These are phyloP conservation scores for Bradysia coprophila DNA, from an alignment of 1,140 invertebrate species.

Conservation along the genomic window DNA sequence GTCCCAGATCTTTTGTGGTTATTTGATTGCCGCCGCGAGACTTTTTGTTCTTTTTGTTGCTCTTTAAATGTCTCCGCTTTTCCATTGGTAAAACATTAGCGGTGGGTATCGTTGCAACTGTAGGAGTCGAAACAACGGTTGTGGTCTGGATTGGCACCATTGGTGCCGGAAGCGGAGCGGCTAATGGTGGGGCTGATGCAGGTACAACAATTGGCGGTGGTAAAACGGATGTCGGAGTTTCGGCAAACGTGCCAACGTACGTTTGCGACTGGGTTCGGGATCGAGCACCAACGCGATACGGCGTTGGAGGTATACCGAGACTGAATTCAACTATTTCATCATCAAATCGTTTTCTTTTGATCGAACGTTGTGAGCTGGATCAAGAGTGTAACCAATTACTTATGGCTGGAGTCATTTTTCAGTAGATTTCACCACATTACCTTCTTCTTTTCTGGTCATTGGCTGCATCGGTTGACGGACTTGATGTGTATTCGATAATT, in stretches of 20 bases:
- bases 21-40: constrained; percentile 39
- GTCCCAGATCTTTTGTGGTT: constrained; percentile 67
- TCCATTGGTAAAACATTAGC: constrained; percentile 3
- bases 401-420: neutral
- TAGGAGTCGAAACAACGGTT: neutral
- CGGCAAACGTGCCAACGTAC: constrained; percentile 21
- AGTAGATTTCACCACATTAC: neutral
- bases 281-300: constrained; percentile 26
- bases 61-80: constrained; percentile 13
- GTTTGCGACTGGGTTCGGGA: constrained; percentile 33
- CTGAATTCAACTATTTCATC: constrained; percentile 89
- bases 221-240: constrained; percentile 22
- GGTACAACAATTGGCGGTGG: constrained; percentile 19
- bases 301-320: constrained; percentile 40
- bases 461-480: neutral
- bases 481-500: too few species aligned
- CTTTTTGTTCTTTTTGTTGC: constrained; percentile 28
- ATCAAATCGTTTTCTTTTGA: constrained; percentile 90
- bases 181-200: constrained; percentile 5
- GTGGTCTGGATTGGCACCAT: neutral
- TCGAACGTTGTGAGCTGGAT: constrained; percentile 72
- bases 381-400: neutral
- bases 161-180: neutral
- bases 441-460: neutral
- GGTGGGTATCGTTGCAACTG: neutral